phyloP scores from a whole-genome alignment of 2,888 invertebrate genomes.

The Chydorus sphaericus region DNA sequence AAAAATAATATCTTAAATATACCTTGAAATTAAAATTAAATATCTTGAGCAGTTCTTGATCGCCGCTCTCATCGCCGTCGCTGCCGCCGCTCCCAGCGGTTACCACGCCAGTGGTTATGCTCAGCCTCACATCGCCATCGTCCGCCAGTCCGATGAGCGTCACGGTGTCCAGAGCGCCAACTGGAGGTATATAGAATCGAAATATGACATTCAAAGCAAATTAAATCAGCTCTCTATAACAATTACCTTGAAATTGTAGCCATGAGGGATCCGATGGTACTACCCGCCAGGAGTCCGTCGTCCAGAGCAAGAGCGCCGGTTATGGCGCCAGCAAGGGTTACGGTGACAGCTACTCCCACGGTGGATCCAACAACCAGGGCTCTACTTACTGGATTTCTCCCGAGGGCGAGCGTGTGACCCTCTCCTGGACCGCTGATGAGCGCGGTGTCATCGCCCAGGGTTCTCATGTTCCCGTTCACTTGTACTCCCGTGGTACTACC shows the following conservation, averaged over 20 bases:
- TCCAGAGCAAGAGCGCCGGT: neutral
- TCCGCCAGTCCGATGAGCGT: constrained; percentile 12
- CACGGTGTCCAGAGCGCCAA: constrained; percentile 11
- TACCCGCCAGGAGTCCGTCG: constrained; percentile 1
- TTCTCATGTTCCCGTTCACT: constrained; percentile 3
- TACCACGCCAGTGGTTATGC: neutral
- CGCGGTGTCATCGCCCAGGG: constrained; percentile 38
- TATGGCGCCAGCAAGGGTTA: neutral
- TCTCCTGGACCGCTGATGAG: constrained; percentile 39
- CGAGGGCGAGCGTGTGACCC: constrained; percentile 34
- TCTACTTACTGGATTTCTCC: constrained; percentile 34
- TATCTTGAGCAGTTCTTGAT: constrained; percentile 5
- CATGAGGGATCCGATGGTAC: neutral
- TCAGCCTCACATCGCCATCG: constrained; percentile 8
- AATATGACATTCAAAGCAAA: too few species aligned
- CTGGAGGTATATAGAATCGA: constrained; percentile 9
- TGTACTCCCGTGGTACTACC: too few species aligned
- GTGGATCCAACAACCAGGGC: constrained; percentile 31
- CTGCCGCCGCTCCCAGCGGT: neutral
- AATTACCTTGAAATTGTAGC: neutral
- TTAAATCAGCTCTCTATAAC: neutral
- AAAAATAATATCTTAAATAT: too few species aligned
- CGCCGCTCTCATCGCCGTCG: constrained; percentile 10
- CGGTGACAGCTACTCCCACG: neutral
- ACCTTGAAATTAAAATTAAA: neutral